Conservation (phyloP, 2,797 vertebrate genomes). For the Mycteria americana region DNA sequence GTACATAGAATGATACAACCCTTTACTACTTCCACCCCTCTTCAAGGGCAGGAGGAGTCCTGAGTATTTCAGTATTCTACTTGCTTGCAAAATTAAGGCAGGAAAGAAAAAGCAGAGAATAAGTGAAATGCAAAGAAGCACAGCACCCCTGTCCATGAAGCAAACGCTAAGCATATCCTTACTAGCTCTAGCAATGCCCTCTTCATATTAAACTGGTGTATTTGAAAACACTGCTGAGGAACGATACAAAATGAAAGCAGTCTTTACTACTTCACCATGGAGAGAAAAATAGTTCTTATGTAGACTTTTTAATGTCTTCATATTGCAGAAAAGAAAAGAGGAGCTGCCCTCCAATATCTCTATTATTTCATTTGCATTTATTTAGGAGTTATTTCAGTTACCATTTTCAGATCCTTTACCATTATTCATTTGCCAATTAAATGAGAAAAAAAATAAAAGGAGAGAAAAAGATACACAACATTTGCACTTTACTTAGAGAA, state of each 20-base stretch:
- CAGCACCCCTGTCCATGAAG: not conserved
- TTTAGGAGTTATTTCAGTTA: not conserved
- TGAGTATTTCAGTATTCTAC: not conserved
- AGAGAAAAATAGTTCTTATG: not conserved
- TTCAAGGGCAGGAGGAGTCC: not conserved
- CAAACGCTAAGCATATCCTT: not conserved
- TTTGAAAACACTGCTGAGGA: not conserved
- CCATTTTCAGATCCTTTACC: not conserved
- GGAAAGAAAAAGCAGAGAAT: not conserved
- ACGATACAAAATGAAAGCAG: not conserved
- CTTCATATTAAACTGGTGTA: not conserved
- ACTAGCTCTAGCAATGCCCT: not conserved
- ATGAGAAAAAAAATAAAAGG: not conserved
- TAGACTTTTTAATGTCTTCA: not conserved
- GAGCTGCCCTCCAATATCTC: not conserved
- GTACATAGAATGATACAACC: not conserved
- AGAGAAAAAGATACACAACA: not conserved
- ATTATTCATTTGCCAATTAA: not conserved
- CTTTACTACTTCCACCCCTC: not conserved
- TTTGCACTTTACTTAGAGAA: not conserved
- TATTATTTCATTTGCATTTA: not conserved
- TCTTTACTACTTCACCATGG: not conserved
- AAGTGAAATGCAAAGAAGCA: not conserved
- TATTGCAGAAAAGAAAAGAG: not conserved
- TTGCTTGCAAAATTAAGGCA: not conserved